phyloP scores from a whole-genome alignment of 1,140 invertebrate species.

The Octopus bimaculoides region DNA sequence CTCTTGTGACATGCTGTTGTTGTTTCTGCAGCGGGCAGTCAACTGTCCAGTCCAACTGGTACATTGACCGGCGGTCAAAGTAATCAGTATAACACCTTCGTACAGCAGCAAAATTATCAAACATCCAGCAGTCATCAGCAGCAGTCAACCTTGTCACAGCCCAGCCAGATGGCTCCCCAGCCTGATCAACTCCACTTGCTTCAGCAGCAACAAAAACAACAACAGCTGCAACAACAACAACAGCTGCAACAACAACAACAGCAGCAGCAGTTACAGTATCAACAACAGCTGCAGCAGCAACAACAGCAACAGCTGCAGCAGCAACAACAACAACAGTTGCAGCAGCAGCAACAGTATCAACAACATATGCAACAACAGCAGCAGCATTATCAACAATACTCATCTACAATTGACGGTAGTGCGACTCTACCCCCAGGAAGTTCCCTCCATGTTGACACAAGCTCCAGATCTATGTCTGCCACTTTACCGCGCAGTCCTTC shows the following conservation, averaged over 20 bases:
- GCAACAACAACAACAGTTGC: conserved; percentile 23
- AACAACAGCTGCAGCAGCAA: not conserved
- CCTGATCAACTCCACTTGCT: conserved; percentile 5
- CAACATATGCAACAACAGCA: conserved; percentile 19
- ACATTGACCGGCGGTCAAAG: conserved; percentile 20
- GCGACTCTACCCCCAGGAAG: conserved; percentile 11
- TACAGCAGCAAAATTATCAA: conserved; percentile 25
- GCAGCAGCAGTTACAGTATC: too few species aligned
- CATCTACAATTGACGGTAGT: conserved; percentile 23
- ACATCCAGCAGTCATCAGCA: conserved; percentile 16
- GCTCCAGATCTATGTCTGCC: conserved; percentile 44
- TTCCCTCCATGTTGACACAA: conserved; percentile 48
- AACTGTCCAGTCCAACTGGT: conserved; percentile 33
- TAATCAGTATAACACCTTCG: conserved; percentile 22
- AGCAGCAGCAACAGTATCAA: conserved; percentile 13
- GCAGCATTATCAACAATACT: conserved; percentile 20
- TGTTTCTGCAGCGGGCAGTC: conserved; percentile 19
- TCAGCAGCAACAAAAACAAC: conserved; percentile 33
- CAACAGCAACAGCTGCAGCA: conserved; percentile 27
- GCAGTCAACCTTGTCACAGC: not conserved
- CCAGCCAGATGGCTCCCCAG: conserved; percentile 19
- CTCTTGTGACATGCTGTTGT: not conserved
- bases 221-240: conserved; percentile 34
- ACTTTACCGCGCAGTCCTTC: conserved; percentile 33
- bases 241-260: conserved; percentile 20